These are phyloP conservation scores for Cyanoliseus patagonus DNA, from an alignment of 2,113 vertebrate genomes.

Conservation along the genomic window DNA sequence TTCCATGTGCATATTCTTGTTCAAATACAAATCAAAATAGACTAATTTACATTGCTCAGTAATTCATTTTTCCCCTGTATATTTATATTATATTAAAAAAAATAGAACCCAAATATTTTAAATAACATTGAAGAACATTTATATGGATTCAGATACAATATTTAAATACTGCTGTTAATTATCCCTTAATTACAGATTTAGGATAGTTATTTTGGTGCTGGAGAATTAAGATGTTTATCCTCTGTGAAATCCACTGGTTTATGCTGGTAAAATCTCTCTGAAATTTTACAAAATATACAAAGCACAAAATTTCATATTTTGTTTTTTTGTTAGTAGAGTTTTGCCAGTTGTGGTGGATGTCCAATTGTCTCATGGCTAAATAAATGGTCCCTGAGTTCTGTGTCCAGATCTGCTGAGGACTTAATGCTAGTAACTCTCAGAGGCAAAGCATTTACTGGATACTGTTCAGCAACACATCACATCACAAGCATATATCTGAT, in stretches of 20 bases:
- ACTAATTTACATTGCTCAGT: background rate
- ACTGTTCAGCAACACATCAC: background rate
- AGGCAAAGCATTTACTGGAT: background rate
- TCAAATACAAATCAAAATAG: conserved; percentile 16
- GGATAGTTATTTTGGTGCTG: background rate
- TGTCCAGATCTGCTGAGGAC: background rate
- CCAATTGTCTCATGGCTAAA: background rate
- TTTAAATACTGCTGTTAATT: background rate
- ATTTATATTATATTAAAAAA: background rate
- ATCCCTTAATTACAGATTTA: background rate
- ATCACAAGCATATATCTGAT: background rate
- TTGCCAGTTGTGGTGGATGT: background rate
- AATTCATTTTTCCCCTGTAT: background rate
- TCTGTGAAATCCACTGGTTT: background rate
- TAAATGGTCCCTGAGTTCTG: background rate
- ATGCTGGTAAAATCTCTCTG: background rate
- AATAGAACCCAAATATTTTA: background rate
- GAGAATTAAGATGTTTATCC: background rate
- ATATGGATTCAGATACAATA: background rate
- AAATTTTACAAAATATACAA: background rate
- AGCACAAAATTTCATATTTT: background rate
- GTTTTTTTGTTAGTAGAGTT: background rate
- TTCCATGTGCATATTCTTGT: background rate
- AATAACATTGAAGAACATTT: background rate
- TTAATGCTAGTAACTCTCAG: background rate